These are phyloP conservation scores for Peromyscus nudipes DNA, from an alignment of 2,797 vertebrate genomes.

Conservation along the genomic window DNA sequence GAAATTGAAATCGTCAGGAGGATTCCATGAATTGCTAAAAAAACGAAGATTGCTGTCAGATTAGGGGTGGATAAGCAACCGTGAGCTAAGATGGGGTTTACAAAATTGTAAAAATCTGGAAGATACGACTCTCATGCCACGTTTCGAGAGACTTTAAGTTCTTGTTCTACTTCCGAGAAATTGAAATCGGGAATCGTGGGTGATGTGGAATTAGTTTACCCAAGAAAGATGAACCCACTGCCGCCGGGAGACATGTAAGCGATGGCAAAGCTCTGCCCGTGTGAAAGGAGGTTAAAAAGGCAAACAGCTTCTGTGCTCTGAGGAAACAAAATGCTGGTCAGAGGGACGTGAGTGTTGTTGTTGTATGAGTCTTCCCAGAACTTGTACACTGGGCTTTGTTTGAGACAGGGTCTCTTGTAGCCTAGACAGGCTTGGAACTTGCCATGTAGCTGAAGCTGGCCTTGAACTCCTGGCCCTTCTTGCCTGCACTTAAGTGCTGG, in stretches of 20 bases:
- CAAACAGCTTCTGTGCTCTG: not conserved
- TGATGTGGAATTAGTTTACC: constrained; percentile 51
- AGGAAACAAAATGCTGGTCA: constrained; percentile 33
- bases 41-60: constrained; percentile 62
- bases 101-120: constrained; percentile 55
- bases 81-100: constrained; percentile 32
- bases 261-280: not conserved
- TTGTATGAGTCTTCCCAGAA: constrained; percentile 17
- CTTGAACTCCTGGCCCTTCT: not conserved
- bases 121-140: constrained; percentile 7
- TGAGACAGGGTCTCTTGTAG: not conserved
- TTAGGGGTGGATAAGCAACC: constrained; percentile 65
- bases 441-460: not conserved
- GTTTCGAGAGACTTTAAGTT: constrained; percentile 70
- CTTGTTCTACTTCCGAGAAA: constrained; percentile 74
- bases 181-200: constrained; percentile 70
- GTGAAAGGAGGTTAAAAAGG: constrained; percentile 44
- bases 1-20: constrained; percentile 70
- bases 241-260: not conserved
- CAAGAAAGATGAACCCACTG: not conserved
- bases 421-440: not conserved
- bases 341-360: not conserved
- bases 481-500: not conserved
- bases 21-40: constrained; percentile 70
- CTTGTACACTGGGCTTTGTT: not conserved